Evolutionary conservation across 2,113 vertebrate species (phyloP).

Genomic region (Otocyon megalotis): DNA sequence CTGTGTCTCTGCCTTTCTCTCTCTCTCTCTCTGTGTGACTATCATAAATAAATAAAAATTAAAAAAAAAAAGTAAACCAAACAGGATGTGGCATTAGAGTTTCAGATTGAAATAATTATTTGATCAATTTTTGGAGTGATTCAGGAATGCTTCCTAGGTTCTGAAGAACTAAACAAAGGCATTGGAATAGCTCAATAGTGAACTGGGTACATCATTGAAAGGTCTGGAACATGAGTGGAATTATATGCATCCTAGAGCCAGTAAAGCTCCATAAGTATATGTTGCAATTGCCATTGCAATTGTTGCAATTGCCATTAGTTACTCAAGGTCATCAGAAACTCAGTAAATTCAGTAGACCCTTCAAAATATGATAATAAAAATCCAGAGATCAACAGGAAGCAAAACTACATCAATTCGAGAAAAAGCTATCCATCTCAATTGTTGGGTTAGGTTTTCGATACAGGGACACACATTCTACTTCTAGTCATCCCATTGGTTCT

Average conservation of each 20-base stretch:
- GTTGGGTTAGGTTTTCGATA: neutral
- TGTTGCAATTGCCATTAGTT: neutral
- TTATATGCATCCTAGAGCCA: neutral
- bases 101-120: neutral
- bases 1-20: too few species aligned
- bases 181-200: neutral
- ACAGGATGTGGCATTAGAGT: neutral
- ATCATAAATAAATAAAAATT: too few species aligned
- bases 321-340: neutral
- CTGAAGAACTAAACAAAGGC: neutral
- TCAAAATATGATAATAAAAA: conserved; percentile 17
- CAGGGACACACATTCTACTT: neutral
- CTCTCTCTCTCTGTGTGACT: too few species aligned
- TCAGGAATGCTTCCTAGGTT: neutral
- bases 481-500: neutral
- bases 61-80: neutral
- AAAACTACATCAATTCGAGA: neutral
- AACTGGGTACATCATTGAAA: neutral
- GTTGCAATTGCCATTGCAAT: neutral
- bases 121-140: neutral
- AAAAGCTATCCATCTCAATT: neutral
- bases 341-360: neutral
- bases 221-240: neutral
- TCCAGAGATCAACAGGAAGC: neutral
- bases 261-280: neutral